Base-by-base conservation (phyloP, 1,140 invertebrate genomes). In the Saccostrea cuccullata region DNA sequence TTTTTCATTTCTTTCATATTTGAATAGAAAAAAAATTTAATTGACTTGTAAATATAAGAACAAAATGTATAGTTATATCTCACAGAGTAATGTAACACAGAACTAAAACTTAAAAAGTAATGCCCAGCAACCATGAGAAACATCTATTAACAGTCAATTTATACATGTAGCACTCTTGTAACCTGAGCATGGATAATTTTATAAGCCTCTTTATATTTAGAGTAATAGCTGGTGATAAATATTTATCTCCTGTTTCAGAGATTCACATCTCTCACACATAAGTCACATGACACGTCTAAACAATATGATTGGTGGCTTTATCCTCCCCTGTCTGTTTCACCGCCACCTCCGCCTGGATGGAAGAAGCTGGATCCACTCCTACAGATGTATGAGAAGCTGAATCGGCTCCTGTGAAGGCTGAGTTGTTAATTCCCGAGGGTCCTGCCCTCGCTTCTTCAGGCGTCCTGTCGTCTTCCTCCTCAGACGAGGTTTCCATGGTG, bases 401-500 rank as follows among this genome's bases (percentile, higher is more conserved):
- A 17, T 77, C 26, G 3, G 26, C 70, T 26, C 26, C 70, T 36
- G 23, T 77, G 30, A 77, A 77, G 12, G 70, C 70, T 77, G 70
- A 11, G 15, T 55, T 47, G 26, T 12, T 58, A n/a, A 26, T 58
- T 30, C 30, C 73, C 36, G 55, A 67, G 17, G 17, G 47, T 56
- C 47, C 67, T 30, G 55, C 13, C 20, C 55, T 20, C 77, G 67
- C 67, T 26, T 86, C 9, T 20, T 86, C 86, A 17, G 26, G 11
- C 17, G n/a, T 15, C 56, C 36, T 55, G 15, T 87, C 55, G 1
- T 60, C 84, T 13, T 40, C 36, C 3, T 82, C 73, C 6, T 82
- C 73, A 64, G 77, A 70, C 36, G 70, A 77, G 70, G 70, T 77
- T 26, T 77, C 30, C 60, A 55, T 87, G 15, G 77, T 56, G 64